These are phyloP conservation scores for Drosophila greeni DNA, from an alignment of 2,888 invertebrate species.

Conservation along the genomic window DNA sequence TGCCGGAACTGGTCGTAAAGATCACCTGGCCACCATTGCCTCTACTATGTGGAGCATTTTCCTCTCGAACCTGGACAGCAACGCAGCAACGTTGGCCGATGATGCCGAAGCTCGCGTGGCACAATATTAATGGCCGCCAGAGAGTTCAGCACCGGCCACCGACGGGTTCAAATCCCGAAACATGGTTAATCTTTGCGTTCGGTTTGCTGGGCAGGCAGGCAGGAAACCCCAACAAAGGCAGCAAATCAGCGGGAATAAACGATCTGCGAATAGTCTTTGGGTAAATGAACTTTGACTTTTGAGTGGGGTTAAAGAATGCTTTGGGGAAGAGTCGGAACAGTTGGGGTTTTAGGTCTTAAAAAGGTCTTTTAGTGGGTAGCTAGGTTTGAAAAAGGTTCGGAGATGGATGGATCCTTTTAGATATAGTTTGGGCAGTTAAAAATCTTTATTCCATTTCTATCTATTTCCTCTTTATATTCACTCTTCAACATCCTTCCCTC, in stretches of 20 bases:
- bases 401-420: neutral
- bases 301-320: slow-evolving; percentile 18
- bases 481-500: neutral
- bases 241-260: slow-evolving; percentile 6
- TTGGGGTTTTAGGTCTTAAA: neutral
- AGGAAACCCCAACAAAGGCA: slow-evolving; percentile 44
- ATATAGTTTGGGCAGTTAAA: too few relatives aligned
- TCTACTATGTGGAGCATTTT: slow-evolving; percentile 66
- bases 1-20: slow-evolving; percentile 75
- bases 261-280: slow-evolving; percentile 51
- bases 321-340: neutral
- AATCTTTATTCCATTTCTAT: too few relatives aligned
- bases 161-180: slow-evolving; percentile 55
- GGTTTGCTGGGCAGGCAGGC: slow-evolving; percentile 45
- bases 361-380: too few relatives aligned
- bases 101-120: slow-evolving; percentile 50
- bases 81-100: slow-evolving; percentile 31
- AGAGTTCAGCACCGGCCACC: slow-evolving; percentile 41
- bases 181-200: slow-evolving; percentile 60
- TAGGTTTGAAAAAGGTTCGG: too few relatives aligned
- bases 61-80: slow-evolving; percentile 50
- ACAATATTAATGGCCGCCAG: slow-evolving; percentile 71
- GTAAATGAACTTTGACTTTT: slow-evolving; percentile 67
- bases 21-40: slow-evolving; percentile 62
- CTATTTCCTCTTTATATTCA: too few relatives aligned